Conservation (phyloP, 37 sponge, comb jelly and placozoan genomes). For the Dysidea cf. avara region DNA sequence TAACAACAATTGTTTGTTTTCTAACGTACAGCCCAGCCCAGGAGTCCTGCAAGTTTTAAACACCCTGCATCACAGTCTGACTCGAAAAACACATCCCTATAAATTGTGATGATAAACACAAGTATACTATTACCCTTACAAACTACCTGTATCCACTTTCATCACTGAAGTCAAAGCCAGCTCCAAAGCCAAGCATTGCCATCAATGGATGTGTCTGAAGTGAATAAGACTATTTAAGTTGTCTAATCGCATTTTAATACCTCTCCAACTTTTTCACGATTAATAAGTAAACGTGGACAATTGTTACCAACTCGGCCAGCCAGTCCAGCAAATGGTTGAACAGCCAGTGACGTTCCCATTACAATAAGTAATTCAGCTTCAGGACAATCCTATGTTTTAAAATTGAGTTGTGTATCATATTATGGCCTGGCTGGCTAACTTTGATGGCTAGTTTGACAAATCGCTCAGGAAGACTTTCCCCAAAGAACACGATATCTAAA, state of each 20-base stretch:
- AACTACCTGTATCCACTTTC: constrained; percentile 67
- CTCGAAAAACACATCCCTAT: constrained; percentile 80
- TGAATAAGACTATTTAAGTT: not conserved
- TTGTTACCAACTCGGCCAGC: constrained; percentile 64
- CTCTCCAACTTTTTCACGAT: constrained; percentile 81
- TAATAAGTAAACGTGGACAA: constrained; percentile 90
- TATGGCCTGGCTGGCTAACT: constrained; percentile 2
- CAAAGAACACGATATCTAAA: constrained; percentile 94
- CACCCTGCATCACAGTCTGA: constrained; percentile 85
- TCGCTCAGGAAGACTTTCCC: constrained; percentile 77
- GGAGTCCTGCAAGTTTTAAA: constrained; percentile 59
- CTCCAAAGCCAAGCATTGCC: constrained; percentile 53
- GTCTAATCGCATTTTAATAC: constrained; percentile 44
- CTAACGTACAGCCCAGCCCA: constrained; percentile 79
- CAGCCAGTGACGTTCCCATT: constrained; percentile 90
- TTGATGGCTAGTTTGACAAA: constrained; percentile 44
- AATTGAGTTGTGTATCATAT: not conserved
- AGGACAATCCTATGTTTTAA: constrained; percentile 43
- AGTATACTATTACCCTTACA: not conserved
- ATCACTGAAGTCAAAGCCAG: constrained; percentile 77
- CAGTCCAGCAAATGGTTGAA: constrained; percentile 92
- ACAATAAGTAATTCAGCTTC: constrained; percentile 79
- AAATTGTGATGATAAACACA: not conserved
- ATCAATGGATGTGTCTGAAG: constrained; percentile 56
- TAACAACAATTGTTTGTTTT: not conserved